Evolutionary conservation across 23 tunicate genomes (phyloP), one percentile per base, ranked within the genome.

Genomic region (Trididemnum clinides): DNA sequence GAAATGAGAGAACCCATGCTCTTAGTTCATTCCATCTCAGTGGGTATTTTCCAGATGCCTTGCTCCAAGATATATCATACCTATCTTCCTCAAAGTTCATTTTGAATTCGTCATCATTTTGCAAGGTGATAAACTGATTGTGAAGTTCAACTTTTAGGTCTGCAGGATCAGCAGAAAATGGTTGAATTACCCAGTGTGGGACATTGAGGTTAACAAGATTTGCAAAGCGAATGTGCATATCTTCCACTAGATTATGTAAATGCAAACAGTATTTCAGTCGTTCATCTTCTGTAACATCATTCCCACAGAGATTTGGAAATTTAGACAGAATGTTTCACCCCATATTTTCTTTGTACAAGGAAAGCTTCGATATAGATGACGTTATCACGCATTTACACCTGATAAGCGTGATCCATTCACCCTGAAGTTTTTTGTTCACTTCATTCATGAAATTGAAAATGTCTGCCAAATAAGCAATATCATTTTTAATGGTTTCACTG

Each of bases 361-460:
- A 15, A 31, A 70, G 39, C 39, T 70, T 80, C 20, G 69, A 37
- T 28, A 77, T 77, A 77, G 51, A 77, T 77, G 82, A 28, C 19
- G 22, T 77, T 77, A 77, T 80, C 21, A 70, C 39, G 10, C 37
- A 6, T 33, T 70, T 70, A 58, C 82, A 71, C 58, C 82, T 82
- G 82, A 82, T 70, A 71, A 82, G 87, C 58, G 82, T 71, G 57
- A 82, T 82, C 82, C 33, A 72, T 71, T 71, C 82, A 35, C 87
- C 87, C 62, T 82, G 87, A 81, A 65, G 81, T n/a, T n/a, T n/a
- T n/a, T n/a, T n/a, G n/a, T n/a, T n/a, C n/a, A n/a, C n/a, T n/a
- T 82, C 87, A 82, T 82, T 82, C 82, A 82, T 72, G 57, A 28
- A 22, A 33, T 6, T 82, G 62, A 63, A 77, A 77, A 77, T 77